These are phyloP conservation scores for Thunnus albacares DNA, from an alignment of 2,797 vertebrate species.

Conservation along the genomic window DNA sequence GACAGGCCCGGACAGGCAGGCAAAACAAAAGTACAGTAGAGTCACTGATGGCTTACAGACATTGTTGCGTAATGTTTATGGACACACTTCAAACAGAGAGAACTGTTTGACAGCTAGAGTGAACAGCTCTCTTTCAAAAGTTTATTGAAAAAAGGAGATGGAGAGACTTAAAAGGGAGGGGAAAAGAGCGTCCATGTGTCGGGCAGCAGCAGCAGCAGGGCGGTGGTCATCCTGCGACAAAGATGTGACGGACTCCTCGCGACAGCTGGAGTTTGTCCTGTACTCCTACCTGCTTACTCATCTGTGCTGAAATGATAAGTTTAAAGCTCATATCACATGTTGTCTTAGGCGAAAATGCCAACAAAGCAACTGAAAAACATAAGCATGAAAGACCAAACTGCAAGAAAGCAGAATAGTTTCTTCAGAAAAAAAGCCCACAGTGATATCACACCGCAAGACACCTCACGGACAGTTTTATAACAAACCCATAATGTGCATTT, in stretches of 20 bases:
- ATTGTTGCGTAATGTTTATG: slow-evolving; percentile 43
- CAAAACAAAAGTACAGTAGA: slow-evolving; percentile 28
- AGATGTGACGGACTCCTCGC: slow-evolving; percentile 12
- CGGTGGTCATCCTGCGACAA: not conserved
- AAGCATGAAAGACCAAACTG: not conserved
- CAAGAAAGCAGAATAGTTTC: not conserved
- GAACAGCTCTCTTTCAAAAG: slow-evolving; percentile 10
- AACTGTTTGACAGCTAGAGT: slow-evolving; percentile 5
- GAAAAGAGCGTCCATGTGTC: not conserved
- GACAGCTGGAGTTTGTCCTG: slow-evolving; percentile 1
- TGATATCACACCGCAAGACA: not conserved
- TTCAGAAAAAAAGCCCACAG: not conserved
- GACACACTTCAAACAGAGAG: slow-evolving; percentile 37
- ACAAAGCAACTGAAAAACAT: not conserved
- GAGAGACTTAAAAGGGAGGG: not conserved
- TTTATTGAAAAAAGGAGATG: slow-evolving; percentile 17
- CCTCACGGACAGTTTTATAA: not conserved
- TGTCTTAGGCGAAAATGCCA: too few species aligned
- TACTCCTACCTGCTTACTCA: not conserved
- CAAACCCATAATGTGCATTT: not conserved
- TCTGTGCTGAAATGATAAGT: not conserved
- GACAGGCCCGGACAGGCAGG: slow-evolving; percentile 57
- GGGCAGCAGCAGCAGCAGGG: not conserved
- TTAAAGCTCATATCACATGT: not conserved
- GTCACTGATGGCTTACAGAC: slow-evolving; percentile 51